phyloP scores from a whole-genome alignment of 2,888 invertebrate species.

The Stenodema calcarata region DNA sequence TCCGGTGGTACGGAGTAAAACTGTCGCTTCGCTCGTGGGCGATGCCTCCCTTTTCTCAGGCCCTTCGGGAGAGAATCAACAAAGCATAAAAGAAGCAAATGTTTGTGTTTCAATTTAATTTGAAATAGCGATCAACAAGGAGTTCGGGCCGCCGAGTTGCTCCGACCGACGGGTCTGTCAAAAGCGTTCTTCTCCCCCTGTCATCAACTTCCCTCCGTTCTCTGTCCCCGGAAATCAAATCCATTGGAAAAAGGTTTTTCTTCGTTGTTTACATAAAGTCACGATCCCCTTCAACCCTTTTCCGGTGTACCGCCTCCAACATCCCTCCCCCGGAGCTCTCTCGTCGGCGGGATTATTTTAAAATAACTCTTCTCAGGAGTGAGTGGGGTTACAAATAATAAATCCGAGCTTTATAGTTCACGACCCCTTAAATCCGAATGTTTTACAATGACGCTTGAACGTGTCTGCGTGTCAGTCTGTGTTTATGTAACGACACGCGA shows the following conservation, averaged over 20 bases:
- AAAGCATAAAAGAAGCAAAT: background rate
- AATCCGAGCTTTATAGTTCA: conserved; percentile 12
- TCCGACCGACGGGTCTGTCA: background rate
- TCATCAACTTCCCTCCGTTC: background rate
- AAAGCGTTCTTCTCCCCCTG: background rate
- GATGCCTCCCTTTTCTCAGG: background rate
- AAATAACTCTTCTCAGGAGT: conserved; percentile 1
- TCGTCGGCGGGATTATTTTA: conserved; percentile 1
- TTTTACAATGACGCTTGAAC: background rate
- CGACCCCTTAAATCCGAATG: background rate
- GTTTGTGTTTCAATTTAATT: background rate
- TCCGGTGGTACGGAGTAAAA: too few relatives aligned
- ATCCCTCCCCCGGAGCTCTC: background rate
- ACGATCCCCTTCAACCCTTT: background rate
- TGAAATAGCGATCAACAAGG: background rate
- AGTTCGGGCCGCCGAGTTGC: background rate
- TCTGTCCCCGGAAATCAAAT: background rate
- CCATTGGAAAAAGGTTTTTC: conserved; percentile 10
- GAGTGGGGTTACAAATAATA: background rate
- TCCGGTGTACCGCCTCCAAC: background rate
- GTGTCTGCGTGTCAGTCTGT: conserved; percentile 8
- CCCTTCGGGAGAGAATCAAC: background rate
- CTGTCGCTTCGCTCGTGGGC: background rate
- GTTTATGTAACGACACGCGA: conserved; percentile 10
- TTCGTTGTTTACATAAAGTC: conserved; percentile 10